Evolutionary conservation across 2,888 invertebrate species (phyloP), one percentile per base, ranked within the genome.

Genomic region (Drosophila hamatofila): DNA sequence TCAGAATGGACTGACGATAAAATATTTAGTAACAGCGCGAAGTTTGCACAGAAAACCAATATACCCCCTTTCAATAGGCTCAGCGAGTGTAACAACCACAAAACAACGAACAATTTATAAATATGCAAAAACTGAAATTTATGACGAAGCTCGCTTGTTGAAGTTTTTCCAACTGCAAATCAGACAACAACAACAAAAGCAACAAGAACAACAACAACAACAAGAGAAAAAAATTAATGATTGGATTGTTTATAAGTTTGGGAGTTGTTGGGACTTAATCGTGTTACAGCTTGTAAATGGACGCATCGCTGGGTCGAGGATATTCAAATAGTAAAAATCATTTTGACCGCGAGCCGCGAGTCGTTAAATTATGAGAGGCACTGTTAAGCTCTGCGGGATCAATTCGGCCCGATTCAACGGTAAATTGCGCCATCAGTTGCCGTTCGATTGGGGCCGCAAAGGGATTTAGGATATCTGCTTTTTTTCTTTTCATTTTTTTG

Each of bases 361-460:
- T 70, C 78, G 77, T 72, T 73, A 88, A 83, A 80, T 86, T 82
- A 84, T 88, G 83, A 84, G 79, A 71, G 87, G 75, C 77, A 85
- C 76, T 78, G 72, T 85, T 83, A 90, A 91, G 89, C 89, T 87
- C 78, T 79, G 77, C 80, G 83, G 90, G 81, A 90, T 91, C 86
- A 83, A 78, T 74, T 37, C 52, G 59, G 67, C 62, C 8, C 30
- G 66, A 48, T 25, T 39, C 54, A 73, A 68, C 74, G 76, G 72
- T 81, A 79, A 88, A 88, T 81, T 65, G 81, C 57, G 65, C 56
- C 49, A 54, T 37, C 58, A 65, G 23, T 49, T 46, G 25, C 25
- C 21, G n/a, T 30, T 23, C 25, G 63, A 18, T 39, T 12, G 16
- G 58, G 58, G 54, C 48, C 46, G 37, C 58, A 39, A 75, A 71